Percentiles rank a stretch among this genome's conserved stretches.
Evolutionary conservation across 2,888 invertebrate species (phyloP).

Genomic region (Drosophila melanosoma): DNA sequence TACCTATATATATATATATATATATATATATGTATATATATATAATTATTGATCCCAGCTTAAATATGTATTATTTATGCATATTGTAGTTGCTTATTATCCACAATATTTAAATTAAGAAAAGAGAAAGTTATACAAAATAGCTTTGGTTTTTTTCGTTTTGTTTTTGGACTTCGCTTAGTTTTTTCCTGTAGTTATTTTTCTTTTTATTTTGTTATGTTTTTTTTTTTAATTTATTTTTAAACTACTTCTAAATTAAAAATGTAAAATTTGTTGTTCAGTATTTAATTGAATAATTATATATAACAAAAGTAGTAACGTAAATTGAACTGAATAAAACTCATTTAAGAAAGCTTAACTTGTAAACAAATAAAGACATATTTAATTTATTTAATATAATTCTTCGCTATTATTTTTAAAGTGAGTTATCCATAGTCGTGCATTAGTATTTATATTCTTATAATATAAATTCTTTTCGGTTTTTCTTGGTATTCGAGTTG

Average conservation of each 20-base stretch:
- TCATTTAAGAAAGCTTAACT: background rate
- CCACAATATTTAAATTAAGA: background rate
- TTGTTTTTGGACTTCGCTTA: background rate
- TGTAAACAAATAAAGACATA: background rate
- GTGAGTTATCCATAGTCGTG: background rate
- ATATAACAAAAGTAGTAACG: background rate
- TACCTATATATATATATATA: background rate
- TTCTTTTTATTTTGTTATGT: background rate
- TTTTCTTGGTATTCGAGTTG: background rate
- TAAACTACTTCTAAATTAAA: no score
- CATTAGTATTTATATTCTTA: background rate
- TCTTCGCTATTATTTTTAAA: background rate
- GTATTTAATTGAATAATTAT: no score
- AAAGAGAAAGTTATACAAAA: background rate
- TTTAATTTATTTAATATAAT: background rate
- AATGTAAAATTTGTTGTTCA: no score
- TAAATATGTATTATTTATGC: background rate
- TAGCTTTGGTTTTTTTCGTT: background rate
- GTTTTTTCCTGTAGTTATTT: no score
- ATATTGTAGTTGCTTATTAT: background rate
- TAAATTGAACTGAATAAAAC: background rate
- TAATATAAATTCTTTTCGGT: background rate
- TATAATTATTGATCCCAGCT: background rate
- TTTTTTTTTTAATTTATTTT: no score
- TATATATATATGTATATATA: background rate